Evolutionary conservation across 2,888 invertebrate genomes (phyloP), one percentile per base, ranked within the genome.

Genomic region (Tetanocera ferruginea): DNA sequence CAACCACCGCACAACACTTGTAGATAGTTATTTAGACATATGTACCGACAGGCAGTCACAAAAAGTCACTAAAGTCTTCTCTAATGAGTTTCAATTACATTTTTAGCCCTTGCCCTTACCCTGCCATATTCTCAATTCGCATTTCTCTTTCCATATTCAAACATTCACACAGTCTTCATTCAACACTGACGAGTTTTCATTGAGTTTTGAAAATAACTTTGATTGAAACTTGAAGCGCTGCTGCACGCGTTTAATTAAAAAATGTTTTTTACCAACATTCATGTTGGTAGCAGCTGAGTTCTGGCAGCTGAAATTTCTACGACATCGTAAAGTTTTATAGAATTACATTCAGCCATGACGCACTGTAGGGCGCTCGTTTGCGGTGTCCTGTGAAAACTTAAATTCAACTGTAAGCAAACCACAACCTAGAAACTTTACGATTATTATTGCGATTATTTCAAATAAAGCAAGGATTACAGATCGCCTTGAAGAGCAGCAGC

Each of bases 201-300:
- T n/a, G 51, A 28, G 52, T 19, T 52, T 66, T 51, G 51, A 25
- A 23, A 55, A 43, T 67, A 67, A 75, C 66, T 75, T 75, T 75
- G 75, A 75, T 75, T 75, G 75, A 66, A 75, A 75, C 66, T 67
- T 67, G 49, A 75, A 67, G 66, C 71, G 71, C 69, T 72, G 62
- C 79, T 75, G 73, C 76, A 79, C 77, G 79, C 79, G 76, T 83
- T 81, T 80, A 83, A 81, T 83, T 81, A 82, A 82, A 80, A 69
- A 69, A 49, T 67, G 25, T 73, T 81, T 77, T 82, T 81, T 78
- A 75, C 81, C 81, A 80, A 79, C 79, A 81, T 81, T 75, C 80
- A 78, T 78, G 77, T 55, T 81, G 81, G 77, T 62, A 79, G 77
- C 83, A 83, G 82, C 81, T 83, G 81, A 81, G 81, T 75, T 77